Base-by-base conservation (phyloP, 2,113 vertebrate genomes). In the Ameiurus melas region DNA sequence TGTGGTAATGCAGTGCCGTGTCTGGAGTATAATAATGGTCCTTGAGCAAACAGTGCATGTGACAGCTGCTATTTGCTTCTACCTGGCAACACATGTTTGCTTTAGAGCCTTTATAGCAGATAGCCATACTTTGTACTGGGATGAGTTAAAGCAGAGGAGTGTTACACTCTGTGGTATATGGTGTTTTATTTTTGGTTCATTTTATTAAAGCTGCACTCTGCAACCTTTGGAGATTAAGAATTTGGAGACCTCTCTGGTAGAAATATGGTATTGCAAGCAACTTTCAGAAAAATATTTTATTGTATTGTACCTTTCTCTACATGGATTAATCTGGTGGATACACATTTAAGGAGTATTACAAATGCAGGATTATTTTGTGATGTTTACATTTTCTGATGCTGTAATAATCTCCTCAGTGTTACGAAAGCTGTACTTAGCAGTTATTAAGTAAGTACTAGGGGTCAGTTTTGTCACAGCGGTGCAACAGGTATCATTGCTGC, bases 61-160 rank as follows among this genome's bases (percentile, higher is more conserved):
- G 55, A 55, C 81, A 81, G 85, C 70, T 79, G 85, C 92, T 92
- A 91, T 94, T 91, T 89, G 89, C 89, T 30, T 87, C 92, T 94
- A 93, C 95, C 92, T 95, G 94, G 94, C 94, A 96, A 95, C 95
- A 90, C 66, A 73, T 95, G 93, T 95, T 95, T 95, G 92, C 93
- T 92, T 89, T 93, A 84, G 83, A 86, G 30, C 36, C 77, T 81
- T 78, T 60, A 70, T 20, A 77, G 73, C 79, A 86, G 57, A 60
- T 39, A 87, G 39, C 64, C 75, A 91, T 89, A 86, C 71, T 88
- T 89, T 87, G 78, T 80, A 25, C 89, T 79, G 84, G 58, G 86
- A 84, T 53, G 57, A 82, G 85, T 53, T 70, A 53, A 20, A 85
- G 25, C 64, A 87, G 51, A 17, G 33, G 55, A 8, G 39, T 20